These are phyloP conservation scores for Lepidurus arcticus DNA, from an alignment of 1,140 invertebrate genomes.

Conservation along the genomic window DNA sequence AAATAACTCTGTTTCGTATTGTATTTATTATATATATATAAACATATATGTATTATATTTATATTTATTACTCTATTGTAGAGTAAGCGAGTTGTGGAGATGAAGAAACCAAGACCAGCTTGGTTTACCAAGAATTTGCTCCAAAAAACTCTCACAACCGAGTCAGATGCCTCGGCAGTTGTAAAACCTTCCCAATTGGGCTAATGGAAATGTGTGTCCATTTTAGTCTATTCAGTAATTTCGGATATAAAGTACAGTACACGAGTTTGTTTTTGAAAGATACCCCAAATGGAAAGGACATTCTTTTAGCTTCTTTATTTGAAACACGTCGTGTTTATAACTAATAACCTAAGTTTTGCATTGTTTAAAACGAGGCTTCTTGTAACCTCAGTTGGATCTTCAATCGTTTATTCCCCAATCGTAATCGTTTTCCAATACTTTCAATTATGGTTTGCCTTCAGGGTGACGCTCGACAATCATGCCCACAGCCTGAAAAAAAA, in stretches of 20 bases:
- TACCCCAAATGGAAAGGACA: not conserved
- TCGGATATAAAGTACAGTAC: slow-evolving; percentile 13
- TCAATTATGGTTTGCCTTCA: slow-evolving; percentile 32
- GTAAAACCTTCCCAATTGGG: slow-evolving; percentile 36
- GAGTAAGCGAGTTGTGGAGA: slow-evolving; percentile 64
- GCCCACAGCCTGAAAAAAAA: slow-evolving; percentile 74
- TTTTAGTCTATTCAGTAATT: slow-evolving; percentile 28
- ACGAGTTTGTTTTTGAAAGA: not conserved
- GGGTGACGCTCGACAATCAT: slow-evolving; percentile 94
- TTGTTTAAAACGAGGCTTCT: not conserved
- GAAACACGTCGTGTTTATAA: not conserved
- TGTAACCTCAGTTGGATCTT: not conserved
- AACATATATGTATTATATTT: not conserved
- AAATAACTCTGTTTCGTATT: no score
- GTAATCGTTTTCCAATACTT: not conserved
- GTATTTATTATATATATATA: no score
- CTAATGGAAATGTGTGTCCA: slow-evolving; percentile 24
- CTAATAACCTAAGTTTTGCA: slow-evolving; percentile 12
- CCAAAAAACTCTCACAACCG: slow-evolving; percentile 53
- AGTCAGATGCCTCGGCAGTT: slow-evolving; percentile 43
- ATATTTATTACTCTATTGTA: slow-evolving; percentile 41
- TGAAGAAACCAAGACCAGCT: slow-evolving; percentile 61
- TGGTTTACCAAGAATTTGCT: slow-evolving; percentile 78
- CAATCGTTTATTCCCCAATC: not conserved
- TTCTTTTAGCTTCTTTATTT: not conserved